phyloP scores from a whole-genome alignment of 1,140 invertebrate species.

The Arion vulgaris region DNA sequence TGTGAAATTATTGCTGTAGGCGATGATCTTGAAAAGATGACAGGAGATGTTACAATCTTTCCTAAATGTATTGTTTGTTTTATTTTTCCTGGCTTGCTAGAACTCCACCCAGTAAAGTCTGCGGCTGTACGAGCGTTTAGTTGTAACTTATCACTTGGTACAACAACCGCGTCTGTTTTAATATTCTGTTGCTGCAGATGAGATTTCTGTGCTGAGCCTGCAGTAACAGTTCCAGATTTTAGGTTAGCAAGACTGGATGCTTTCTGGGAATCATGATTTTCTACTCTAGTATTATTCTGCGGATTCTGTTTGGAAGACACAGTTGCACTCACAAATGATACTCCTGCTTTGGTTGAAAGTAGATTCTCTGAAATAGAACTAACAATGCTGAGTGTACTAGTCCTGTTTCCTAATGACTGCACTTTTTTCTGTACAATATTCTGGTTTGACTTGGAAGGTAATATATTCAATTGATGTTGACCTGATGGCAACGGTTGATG shows the following conservation, averaged over 20 bases:
- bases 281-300: not conserved
- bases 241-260: not conserved
- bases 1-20: not conserved
- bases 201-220: not conserved
- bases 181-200: not conserved
- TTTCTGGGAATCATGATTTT: not conserved
- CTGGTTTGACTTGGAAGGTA: not conserved
- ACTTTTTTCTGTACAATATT: not conserved
- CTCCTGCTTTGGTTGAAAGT: not conserved
- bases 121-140: not conserved
- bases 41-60: not conserved
- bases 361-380: not conserved
- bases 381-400: not conserved
- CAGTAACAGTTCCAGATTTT: not conserved
- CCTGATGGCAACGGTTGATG: not conserved
- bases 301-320: not conserved
- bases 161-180: not conserved
- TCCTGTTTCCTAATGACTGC: not conserved
- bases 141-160: not conserved
- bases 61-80: not conserved
- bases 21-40: not conserved
- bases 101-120: conserved; percentile 10
- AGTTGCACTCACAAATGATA: not conserved
- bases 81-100: not conserved
- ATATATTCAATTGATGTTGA: not conserved